phyloP scores from a whole-genome alignment of 2,888 invertebrate genomes.

The Macrophya alboannulata region DNA sequence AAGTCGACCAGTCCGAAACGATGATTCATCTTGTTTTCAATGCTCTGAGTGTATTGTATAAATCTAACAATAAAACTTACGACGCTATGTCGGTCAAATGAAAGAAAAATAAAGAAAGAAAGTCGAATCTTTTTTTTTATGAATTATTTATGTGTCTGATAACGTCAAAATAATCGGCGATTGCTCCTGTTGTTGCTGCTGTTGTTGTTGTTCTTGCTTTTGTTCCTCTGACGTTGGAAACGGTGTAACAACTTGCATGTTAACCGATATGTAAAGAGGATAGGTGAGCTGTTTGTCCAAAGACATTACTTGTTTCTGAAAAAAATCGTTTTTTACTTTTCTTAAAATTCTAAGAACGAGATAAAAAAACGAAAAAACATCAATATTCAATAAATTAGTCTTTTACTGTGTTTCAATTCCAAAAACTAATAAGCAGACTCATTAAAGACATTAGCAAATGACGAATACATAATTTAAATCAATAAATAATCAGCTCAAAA shows the following conservation, averaged over 20 bases:
- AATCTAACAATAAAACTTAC: slow-evolving; percentile 16
- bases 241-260: slow-evolving; percentile 85
- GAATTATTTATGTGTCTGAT: slow-evolving; percentile 10
- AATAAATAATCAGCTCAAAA: neutral
- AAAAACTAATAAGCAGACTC: neutral
- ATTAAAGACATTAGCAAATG: neutral
- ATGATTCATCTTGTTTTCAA: neutral
- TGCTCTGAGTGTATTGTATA: neutral
- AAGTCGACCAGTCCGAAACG: neutral
- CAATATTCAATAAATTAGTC: slow-evolving; percentile 2
- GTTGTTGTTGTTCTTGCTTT: slow-evolving; percentile 59
- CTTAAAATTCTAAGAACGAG: slow-evolving; percentile 41
- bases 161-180: neutral
- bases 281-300: slow-evolving; percentile 84
- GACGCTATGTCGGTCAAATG: neutral
- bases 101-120: neutral
- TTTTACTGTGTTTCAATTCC: neutral
- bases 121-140: neutral
- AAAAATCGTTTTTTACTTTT: slow-evolving; percentile 61
- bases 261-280: slow-evolving; percentile 87
- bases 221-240: slow-evolving; percentile 73
- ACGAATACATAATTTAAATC: neutral
- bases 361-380: slow-evolving; percentile 36
- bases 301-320: slow-evolving; percentile 79
- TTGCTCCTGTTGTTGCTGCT: slow-evolving; percentile 12